phyloP scores from a whole-genome alignment of 2,113 vertebrate genomes.

The Thunnus maccoyii region DNA sequence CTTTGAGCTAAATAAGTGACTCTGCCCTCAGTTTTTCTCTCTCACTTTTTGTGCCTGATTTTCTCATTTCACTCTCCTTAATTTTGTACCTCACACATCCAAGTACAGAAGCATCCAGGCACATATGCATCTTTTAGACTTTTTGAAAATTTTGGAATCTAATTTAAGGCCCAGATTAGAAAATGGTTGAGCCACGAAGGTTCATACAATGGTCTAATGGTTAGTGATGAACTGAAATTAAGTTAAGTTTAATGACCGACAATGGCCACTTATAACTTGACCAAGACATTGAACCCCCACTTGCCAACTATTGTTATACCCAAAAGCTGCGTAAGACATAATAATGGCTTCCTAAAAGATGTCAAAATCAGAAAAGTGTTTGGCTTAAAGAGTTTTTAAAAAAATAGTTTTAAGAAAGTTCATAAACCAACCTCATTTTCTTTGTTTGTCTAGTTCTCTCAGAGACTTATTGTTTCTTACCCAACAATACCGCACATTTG shows the following conservation, averaged over 20 bases:
- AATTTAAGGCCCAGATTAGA: background rate
- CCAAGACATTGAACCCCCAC: too few species aligned
- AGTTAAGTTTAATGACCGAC: background rate
- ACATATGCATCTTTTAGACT: background rate
- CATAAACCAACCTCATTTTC: background rate
- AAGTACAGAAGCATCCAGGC: background rate
- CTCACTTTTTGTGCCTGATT: conserved; percentile 12
- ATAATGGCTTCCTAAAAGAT: too few species aligned
- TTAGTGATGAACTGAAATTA: background rate
- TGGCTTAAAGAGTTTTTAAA: too few species aligned
- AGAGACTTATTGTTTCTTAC: background rate
- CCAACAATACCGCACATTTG: background rate
- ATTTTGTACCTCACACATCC: background rate
- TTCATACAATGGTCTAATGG: background rate
- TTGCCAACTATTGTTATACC: too few species aligned
- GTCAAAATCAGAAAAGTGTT: too few species aligned
- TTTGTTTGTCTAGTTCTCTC: background rate
- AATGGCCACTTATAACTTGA: too few species aligned
- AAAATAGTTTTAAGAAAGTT: background rate
- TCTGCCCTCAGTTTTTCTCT: background rate
- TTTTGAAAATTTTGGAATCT: background rate
- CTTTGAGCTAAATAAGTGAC: conserved; percentile 3
- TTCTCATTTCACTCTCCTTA: background rate
- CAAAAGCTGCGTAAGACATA: too few species aligned
- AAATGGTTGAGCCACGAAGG: background rate